Evolutionary conservation across 2,113 vertebrate genomes (phyloP).

Genomic region (Plecotus auritus): DNA sequence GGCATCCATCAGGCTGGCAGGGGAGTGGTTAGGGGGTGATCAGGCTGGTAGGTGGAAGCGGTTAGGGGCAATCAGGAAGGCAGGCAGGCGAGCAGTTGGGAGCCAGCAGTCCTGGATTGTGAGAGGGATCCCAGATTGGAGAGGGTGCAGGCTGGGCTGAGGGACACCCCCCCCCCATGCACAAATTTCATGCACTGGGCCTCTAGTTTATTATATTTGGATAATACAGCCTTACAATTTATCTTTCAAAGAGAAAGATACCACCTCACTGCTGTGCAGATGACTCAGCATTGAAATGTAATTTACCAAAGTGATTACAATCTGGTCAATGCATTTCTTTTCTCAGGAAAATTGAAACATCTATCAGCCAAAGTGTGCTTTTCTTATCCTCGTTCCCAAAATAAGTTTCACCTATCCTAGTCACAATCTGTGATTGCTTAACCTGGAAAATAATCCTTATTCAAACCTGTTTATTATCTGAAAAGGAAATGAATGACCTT

Average conservation of each 20-base stretch:
- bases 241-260: not conserved
- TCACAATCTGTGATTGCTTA: not conserved
- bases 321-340: not conserved
- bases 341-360: conserved; percentile 46
- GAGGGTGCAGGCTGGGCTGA: too few relatives aligned
- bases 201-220: not conserved
- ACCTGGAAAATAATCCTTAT: conserved; percentile 10
- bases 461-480: not conserved
- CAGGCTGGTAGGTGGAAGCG: too few relatives aligned
- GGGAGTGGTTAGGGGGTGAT: too few relatives aligned
- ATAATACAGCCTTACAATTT: not conserved
- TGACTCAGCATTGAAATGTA: not conserved
- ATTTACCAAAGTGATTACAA: conserved; percentile 37
- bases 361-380: not conserved
- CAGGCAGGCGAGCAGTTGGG: too few relatives aligned
- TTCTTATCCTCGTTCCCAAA: not conserved
- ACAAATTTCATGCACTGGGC: too few relatives aligned
- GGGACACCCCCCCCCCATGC: too few relatives aligned
- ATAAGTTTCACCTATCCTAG: conserved; percentile 30
- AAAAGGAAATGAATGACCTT: not conserved
- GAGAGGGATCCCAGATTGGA: too few relatives aligned
- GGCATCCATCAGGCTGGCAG: too few relatives aligned
- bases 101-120: too few relatives aligned
- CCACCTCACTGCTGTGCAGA: accelerated
- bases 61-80: too few relatives aligned